phyloP scores from a whole-genome alignment of 2,113 vertebrate genomes.

The Sminthopsis crassicaudata region DNA sequence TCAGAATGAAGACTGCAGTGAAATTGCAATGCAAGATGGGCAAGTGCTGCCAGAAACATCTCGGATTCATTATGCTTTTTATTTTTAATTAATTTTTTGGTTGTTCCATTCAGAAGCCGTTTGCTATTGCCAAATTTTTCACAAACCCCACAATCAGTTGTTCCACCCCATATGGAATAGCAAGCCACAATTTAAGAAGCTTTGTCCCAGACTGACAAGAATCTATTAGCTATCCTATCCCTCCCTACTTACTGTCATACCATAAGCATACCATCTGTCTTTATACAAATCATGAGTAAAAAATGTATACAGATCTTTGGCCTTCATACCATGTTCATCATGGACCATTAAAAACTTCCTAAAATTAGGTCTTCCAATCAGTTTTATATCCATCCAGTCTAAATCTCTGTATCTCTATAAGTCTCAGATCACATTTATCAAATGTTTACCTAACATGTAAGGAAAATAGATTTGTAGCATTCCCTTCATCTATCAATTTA shows the following conservation, averaged over 20 bases:
- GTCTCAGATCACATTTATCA: background rate
- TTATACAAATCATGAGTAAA: background rate
- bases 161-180: too few relatives aligned
- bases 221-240: background rate
- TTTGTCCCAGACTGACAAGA: background rate
- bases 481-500: background rate
- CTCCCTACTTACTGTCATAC: background rate
- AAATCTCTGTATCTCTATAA: background rate
- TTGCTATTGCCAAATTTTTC: too few relatives aligned
- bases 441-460: background rate
- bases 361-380: background rate
- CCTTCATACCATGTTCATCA: background rate
- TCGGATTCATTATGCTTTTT: too few relatives aligned
- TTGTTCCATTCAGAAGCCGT: too few relatives aligned
- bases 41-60: too few relatives aligned
- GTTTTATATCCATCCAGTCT: background rate
- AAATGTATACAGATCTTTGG: background rate
- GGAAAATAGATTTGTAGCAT: background rate
- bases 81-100: too few relatives aligned
- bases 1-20: too few relatives aligned
- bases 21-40: too few relatives aligned
- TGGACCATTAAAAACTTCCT: background rate
- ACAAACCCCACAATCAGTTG: too few relatives aligned
- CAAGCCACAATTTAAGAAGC: too few relatives aligned
- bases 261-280: background rate